These are phyloP conservation scores for Chiridota heheva DNA, from an alignment of 35 echinoderm and acorn worm genomes.

Conservation along the genomic window DNA sequence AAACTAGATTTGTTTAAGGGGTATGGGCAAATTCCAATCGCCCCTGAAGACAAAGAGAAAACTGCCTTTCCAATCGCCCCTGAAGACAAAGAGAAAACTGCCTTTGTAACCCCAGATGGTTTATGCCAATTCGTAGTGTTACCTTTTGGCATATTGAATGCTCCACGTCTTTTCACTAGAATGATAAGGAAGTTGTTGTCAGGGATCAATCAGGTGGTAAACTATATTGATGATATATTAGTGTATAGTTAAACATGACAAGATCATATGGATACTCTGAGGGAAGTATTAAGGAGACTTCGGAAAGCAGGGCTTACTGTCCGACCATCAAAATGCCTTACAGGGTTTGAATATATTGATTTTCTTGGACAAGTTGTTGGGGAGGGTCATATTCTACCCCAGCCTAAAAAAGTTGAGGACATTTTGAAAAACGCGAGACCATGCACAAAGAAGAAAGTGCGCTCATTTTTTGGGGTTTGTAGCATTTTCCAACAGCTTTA, in stretches of 20 bases:
- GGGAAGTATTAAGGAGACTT: conserved; percentile 15
- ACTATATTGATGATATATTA: conserved; percentile 42
- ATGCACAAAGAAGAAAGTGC: conserved; percentile 34
- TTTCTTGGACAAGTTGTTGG: conserved; percentile 63
- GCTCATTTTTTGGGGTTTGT: conserved; percentile 35
- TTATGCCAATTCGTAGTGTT: conserved; percentile 31
- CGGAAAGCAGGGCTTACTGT: conserved; percentile 37
- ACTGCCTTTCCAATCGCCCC: too few relatives aligned
- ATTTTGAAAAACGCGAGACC: conserved; percentile 28
- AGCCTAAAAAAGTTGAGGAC: conserved; percentile 35
- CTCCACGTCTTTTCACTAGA: conserved; percentile 20
- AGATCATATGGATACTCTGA: conserved; percentile 27
- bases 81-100: conserved; percentile 3
- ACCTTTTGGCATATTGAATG: conserved; percentile 45
- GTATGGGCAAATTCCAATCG: conserved; percentile 58
- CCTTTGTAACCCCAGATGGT: conserved; percentile 45
- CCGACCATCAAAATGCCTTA: conserved; percentile 49
- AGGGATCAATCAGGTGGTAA: conserved; percentile 5
- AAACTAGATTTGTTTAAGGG: conserved; percentile 66
- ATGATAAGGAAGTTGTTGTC: conserved; percentile 18
- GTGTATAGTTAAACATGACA: conserved; percentile 32
- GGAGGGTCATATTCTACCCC: conserved; percentile 9
- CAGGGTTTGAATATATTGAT: conserved; percentile 43
- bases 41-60: background rate
- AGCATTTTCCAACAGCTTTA: conserved; percentile 36